A percentile compares a stretch with the other conserved stretches of the same genome.
Conservation (phyloP, 2,113 vertebrate species). For the Leucopternis melanops region DNA sequence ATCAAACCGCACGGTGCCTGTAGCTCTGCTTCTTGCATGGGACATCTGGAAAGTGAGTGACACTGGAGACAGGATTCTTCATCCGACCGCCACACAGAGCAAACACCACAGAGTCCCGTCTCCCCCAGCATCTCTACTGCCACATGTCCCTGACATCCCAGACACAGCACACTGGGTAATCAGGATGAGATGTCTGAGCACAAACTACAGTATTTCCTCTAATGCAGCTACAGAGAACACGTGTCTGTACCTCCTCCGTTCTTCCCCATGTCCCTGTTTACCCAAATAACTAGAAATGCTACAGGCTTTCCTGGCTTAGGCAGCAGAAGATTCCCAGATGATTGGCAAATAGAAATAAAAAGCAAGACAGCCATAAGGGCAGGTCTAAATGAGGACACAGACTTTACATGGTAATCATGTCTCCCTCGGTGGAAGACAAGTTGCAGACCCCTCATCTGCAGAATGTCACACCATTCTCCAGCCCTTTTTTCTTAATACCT, state of each 20-base stretch:
- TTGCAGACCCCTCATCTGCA: background rate
- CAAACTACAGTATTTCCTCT: background rate
- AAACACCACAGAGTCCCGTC: background rate
- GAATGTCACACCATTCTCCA: background rate
- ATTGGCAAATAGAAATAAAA: background rate
- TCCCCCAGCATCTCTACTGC: background rate
- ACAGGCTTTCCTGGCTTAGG: background rate
- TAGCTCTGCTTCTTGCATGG: background rate
- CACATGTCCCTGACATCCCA: background rate
- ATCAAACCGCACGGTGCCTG: background rate
- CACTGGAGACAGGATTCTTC: background rate
- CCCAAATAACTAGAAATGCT: background rate
- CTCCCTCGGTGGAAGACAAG: accelerated
- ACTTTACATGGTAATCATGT: background rate
- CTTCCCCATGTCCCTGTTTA: background rate
- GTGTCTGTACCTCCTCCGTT: background rate
- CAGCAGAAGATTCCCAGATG: background rate
- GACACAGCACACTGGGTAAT: background rate
- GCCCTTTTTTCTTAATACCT: background rate
- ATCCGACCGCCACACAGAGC: background rate
- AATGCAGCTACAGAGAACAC: background rate
- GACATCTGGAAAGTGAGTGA: background rate
- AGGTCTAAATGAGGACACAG: background rate
- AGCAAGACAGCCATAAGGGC: background rate
- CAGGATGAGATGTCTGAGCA: background rate